These are phyloP conservation scores for Zaprionus nigranus DNA, from an alignment of 1,140 invertebrate species.

Conservation along the genomic window DNA sequence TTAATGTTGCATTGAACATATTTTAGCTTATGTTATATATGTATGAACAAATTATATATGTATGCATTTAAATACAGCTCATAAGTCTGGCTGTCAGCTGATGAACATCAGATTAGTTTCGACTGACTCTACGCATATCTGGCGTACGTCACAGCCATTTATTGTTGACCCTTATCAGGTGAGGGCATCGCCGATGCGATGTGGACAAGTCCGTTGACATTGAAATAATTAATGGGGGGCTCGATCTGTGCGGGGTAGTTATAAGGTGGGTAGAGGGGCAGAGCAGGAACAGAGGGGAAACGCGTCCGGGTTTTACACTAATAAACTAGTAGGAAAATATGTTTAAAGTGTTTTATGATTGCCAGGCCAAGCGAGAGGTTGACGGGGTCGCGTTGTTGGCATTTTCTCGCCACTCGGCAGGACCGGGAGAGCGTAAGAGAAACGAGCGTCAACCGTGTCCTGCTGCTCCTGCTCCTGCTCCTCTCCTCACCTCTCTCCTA, in stretches of 20 bases:
- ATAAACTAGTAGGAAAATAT: slow-evolving; percentile 81
- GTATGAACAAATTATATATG: neutral
- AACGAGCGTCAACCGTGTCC: slow-evolving; percentile 19
- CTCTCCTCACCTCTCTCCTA: neutral
- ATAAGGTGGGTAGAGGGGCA: neutral
- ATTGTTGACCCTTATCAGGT: slow-evolving; percentile 18
- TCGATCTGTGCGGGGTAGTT: slow-evolving; percentile 10
- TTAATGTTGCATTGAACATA: too few relatives aligned
- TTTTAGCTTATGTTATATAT: neutral
- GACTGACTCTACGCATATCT: neutral
- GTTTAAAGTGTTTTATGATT: slow-evolving; percentile 83
- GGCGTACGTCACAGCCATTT: neutral
- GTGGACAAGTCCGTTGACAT: slow-evolving; percentile 73
- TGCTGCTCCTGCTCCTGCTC: slow-evolving; percentile 42
- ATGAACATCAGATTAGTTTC: neutral
- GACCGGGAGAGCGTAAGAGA: neutral
- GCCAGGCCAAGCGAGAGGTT: slow-evolving; percentile 71
- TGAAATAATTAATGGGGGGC: slow-evolving; percentile 69
- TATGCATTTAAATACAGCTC: neutral
- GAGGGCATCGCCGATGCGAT: slow-evolving; percentile 55
- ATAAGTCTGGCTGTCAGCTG: slow-evolving; percentile 11
- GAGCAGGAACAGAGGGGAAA: slow-evolving; percentile 6
- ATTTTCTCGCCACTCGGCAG: slow-evolving; percentile 39
- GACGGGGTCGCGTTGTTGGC: slow-evolving; percentile 66
- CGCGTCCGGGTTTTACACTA: slow-evolving; percentile 69